Evolutionary conservation across 2,113 vertebrate genomes (phyloP).

Genomic region (Equus przewalskii): DNA sequence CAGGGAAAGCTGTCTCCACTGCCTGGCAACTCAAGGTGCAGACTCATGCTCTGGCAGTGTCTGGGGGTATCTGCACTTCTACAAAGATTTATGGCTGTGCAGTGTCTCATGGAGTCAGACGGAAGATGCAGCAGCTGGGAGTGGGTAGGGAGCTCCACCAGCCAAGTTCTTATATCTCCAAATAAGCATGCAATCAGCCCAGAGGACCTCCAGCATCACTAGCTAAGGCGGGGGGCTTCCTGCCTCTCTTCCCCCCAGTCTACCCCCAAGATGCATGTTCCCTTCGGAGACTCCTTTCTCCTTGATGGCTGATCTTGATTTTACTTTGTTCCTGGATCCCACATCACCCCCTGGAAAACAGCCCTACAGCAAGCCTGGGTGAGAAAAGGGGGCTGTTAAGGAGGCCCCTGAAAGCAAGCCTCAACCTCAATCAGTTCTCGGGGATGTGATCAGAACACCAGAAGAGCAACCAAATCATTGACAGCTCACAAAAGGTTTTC

Average conservation of each 20-base stretch:
- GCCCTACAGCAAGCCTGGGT: not conserved
- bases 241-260: not conserved
- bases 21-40: not conserved
- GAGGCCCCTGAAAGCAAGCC: not conserved
- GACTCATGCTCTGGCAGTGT: not conserved
- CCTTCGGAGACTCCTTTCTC: not conserved
- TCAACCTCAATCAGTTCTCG: not conserved
- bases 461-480: not conserved
- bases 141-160: not conserved
- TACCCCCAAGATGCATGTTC: too few species aligned
- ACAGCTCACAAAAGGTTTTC: not conserved
- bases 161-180: not conserved
- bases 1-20: not conserved
- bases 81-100: not conserved
- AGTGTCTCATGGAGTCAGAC: not conserved
- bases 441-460: not conserved
- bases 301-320: not conserved
- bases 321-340: not conserved
- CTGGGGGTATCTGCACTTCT: not conserved
- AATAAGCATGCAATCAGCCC: fast-evolving
- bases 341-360: not conserved
- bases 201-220: not conserved
- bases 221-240: not conserved
- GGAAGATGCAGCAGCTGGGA: not conserved
- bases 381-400: not conserved